phyloP scores from a whole-genome alignment of 2,797 vertebrate genomes.

The Pangasius macronema region DNA sequence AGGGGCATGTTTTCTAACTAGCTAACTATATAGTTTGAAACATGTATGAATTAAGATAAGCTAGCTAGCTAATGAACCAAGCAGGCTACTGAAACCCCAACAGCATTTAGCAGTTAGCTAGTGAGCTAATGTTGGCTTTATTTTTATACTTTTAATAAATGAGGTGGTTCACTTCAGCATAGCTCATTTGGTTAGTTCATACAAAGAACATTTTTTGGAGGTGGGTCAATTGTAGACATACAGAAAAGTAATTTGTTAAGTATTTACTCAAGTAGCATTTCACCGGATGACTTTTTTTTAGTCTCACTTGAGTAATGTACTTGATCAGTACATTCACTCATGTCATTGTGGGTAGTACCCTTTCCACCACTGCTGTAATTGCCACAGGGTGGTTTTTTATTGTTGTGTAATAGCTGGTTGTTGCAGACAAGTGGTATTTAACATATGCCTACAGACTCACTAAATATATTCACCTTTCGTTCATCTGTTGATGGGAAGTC shows the following conservation, averaged over 20 bases:
- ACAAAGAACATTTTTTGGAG: neutral
- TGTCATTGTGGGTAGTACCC: neutral
- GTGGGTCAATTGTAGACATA: neutral
- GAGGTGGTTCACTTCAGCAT: neutral
- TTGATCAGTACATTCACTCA: neutral
- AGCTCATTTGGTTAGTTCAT: neutral
- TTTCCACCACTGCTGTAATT: slow-evolving; percentile 35
- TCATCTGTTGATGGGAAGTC: slow-evolving; percentile 19
- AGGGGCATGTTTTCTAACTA: neutral
- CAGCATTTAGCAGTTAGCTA: neutral
- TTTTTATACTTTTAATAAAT: neutral
- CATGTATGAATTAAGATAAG: neutral
- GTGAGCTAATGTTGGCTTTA: neutral
- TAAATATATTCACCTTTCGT: slow-evolving; percentile 15
- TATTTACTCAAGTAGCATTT: neutral
- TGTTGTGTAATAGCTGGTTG: slow-evolving; percentile 38
- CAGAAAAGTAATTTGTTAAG: neutral
- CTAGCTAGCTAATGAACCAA: neutral
- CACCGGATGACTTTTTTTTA: neutral
- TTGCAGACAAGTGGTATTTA: slow-evolving; percentile 32
- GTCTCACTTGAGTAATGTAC: neutral
- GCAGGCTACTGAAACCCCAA: neutral
- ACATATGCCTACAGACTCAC: slow-evolving; percentile 8
- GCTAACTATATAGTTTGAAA: neutral
- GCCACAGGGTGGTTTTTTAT: slow-evolving; percentile 19